phyloP scores from a whole-genome alignment of 2,113 vertebrate species.

The Eptesicus fuscus region DNA sequence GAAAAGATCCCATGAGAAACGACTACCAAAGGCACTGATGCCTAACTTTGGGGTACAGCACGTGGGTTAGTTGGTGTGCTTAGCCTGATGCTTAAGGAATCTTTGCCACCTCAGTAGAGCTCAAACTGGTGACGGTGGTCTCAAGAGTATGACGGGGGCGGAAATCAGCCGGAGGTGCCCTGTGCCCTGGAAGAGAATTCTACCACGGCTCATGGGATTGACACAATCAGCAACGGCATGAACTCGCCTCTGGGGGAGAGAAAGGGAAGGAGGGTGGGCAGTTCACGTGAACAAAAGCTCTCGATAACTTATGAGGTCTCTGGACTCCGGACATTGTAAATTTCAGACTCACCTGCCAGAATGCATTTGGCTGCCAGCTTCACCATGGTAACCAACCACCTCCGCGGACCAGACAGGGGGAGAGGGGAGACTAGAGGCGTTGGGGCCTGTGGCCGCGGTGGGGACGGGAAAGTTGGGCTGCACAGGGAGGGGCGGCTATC shows the following conservation, averaged over 20 bases:
- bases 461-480: neutral
- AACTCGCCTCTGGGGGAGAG: neutral
- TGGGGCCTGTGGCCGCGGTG: neutral
- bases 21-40: neutral
- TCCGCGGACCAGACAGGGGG: neutral
- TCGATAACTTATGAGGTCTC: neutral
- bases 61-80: neutral
- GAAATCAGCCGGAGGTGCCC: neutral
- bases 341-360: slow-evolving; percentile 83
- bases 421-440: neutral
- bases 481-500: neutral
- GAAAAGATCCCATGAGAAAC: neutral
- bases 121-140: neutral
- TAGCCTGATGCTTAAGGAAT: neutral
- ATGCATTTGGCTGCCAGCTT: slow-evolving; percentile 85
- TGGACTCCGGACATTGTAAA: neutral
- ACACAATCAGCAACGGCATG: neutral
- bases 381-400: slow-evolving; percentile 78
- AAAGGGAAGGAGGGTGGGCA: neutral
- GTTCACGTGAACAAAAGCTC: neutral
- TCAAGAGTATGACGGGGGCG: neutral
- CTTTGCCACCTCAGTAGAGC: neutral
- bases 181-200: neutral
- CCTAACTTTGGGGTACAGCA: neutral
- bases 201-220: neutral